Evolutionary conservation across 2,888 invertebrate species (phyloP), one percentile per base, ranked within the genome.

Genomic region (Napeogenes inachia): DNA sequence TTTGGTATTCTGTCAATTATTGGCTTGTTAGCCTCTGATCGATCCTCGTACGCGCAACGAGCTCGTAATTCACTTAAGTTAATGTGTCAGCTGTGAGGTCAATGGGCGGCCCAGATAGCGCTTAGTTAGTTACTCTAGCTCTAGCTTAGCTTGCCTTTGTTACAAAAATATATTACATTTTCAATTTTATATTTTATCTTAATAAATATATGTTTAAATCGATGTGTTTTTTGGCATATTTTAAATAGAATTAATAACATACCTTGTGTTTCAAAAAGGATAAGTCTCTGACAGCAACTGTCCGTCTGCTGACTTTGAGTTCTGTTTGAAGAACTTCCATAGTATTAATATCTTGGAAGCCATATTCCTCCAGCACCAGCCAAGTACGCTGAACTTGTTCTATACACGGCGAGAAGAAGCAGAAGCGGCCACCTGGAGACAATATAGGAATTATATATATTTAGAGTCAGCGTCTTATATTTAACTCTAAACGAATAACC

Each of bases 391-490:
- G 98, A 0, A 99, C 98, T 92, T 99, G 99, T 86, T 99, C 99
- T 70, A 99, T 98, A 85, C 99, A 99, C 0, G 99, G 99, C 0
- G 99, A 99, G 89, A 99, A 99, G 0, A 98, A 98, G 82, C 99
- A 98, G 70, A 99, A 93, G 72, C 98, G 92, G 4, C 99, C 99
- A 73, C 99, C 98, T 94, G 89, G 65, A 30, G 57, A 53, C 50
- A 59, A 54, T 61, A 10, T 6, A 47, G 47, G 30, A 50, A 3
- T 21, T 12, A 10, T 12, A 30, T 5, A 30, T 30, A 21, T n/a
- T 21, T 30, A 10, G 4, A 50, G 30, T 21, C 21, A 10, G 6
- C 6, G 8, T 12, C 3, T 47, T n/a, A n/a, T n/a, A n/a, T 47
- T 47, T 21, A 21, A 21, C 21, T 21, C n/a, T 47, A n/a, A 13